A percentile compares a stretch with the other conserved stretches of the same genome.
These are phyloP conservation scores for Philopedon plagiatum DNA, from an alignment of 2,888 invertebrate species.

Conservation along the genomic window DNA sequence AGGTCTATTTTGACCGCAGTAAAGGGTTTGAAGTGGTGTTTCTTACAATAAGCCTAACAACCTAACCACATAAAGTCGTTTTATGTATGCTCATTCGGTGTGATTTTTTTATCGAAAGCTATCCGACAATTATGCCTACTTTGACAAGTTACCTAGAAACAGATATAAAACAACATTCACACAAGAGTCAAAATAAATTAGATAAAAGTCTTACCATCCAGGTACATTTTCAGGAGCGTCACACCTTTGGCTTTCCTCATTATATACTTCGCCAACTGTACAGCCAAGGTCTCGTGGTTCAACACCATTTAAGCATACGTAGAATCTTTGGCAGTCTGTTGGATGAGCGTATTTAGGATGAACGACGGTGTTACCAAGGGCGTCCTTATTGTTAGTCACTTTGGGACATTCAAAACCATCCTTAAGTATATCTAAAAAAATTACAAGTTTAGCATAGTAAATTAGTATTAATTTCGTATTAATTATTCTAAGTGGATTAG, in stretches of 20 bases:
- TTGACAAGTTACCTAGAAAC: too few species aligned
- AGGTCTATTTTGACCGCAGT: too few species aligned
- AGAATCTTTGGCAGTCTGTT: slow-evolving; percentile 92
- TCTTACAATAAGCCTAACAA: too few species aligned
- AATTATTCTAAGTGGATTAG: too few species aligned
- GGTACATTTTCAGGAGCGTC: slow-evolving; percentile 92
- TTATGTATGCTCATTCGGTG: neutral
- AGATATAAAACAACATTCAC: too few species aligned
- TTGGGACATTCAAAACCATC: slow-evolving; percentile 91
- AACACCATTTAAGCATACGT: slow-evolving; percentile 88
- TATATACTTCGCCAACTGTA: slow-evolving; percentile 91
- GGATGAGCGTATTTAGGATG: slow-evolving; percentile 91
- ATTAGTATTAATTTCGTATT: too few species aligned
- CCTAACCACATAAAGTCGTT: too few species aligned
- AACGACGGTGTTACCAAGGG: slow-evolving; percentile 80
- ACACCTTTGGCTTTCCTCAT: slow-evolving; percentile 86
- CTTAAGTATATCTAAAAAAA: slow-evolving; percentile 77
- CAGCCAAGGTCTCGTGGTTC: slow-evolving; percentile 92
- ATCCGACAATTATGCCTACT: too few species aligned
- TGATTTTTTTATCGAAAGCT: neutral
- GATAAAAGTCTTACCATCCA: slow-evolving; percentile 81
- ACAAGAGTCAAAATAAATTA: neutral
- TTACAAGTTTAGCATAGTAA: neutral
- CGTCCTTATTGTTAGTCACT: slow-evolving; percentile 73
- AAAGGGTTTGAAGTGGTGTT: too few species aligned